Base-by-base conservation (phyloP, 1,140 invertebrate genomes). In the Batillaria attramentaria region DNA sequence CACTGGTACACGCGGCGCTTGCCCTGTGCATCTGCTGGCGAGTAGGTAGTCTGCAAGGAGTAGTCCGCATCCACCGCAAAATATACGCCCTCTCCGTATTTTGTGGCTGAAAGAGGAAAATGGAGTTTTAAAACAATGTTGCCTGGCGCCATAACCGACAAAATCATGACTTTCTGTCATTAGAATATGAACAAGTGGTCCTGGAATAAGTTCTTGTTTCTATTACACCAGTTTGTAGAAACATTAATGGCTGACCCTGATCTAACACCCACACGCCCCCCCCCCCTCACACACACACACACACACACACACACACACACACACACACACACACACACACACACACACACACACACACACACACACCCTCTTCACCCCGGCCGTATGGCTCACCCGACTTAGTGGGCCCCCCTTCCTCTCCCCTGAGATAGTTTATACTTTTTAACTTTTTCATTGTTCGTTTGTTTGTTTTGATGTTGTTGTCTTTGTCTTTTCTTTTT, bases 1-100 rank as follows among this genome's bases (percentile, higher is more conserved):
- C 43, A 72, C 41, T 57, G 43, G 37, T 69, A 80, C 57, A 80
- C 68, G n/a, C 33, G 41, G 28, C 50, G 31, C 1, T 74, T 33
- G 13, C 72, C 57, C 6, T 1, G 24, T 5, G 65, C n/a, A 35
- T 68, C 65, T 35, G 65, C 28, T 2, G 65, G 65, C 8, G 84
- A 70, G 60, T 86, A 86, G 37, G 33, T 2, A 13, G 65, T 50
- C 65, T 70, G n/a, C n/a, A n/a, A n/a, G n/a, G 62, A 66, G 31
- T 66, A 66, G 3, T 4, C 16, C 10, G 8, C 18, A n/a, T 37
- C 24, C 24, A 66, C 62, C 33, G 62, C 62, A 35, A 66, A 66
- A n/a, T 66, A 66, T 2, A 66, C 62, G 6, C 62, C 62, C 24
- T 4, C 16, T 66, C 62, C 62, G 33, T 18, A 66, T n/a, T 37